Evolutionary conservation across 1,140 invertebrate genomes (phyloP), one percentile per base, ranked within the genome.

Genomic region (Drosophila orosa): DNA sequence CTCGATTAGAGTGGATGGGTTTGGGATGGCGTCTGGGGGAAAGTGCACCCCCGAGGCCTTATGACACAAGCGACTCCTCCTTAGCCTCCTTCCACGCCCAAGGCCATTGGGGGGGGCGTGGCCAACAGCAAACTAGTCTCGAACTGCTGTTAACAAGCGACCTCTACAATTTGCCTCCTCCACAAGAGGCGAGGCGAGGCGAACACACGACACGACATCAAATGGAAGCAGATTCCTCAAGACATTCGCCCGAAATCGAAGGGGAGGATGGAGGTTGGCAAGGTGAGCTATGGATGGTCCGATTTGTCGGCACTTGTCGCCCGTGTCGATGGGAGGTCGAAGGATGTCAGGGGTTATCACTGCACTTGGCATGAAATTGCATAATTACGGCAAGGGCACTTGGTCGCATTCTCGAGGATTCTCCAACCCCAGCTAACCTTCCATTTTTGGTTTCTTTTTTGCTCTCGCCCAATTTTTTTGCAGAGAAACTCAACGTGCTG

Each of bases 401-500:
- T 39, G 47, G 58, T 62, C 39, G 29, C 58, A 63, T 66, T 66
- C 40, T 27, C 4, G 10, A 65, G 25, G 25, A 47, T 54, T 5
- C 31, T 54, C 50, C 12, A 65, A 3, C 31, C 17, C 17, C 17
- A 13, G 10, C n/a, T 84, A 75, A 78, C 58, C 45, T 59, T 42
- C 48, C 54, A 45, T 48, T 63, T 22, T 60, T 8, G 15, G 44
- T 45, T 57, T 62, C 13, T 22, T 22, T 35, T 25, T 12, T 29
- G 6, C 13, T 22, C 17, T 57, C 27, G 22, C 10, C 15, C 13
- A 9, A 24, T 25, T 40, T 59, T 44, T 19, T 78, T 80, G 67
- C 94, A 96, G 95, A 96, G 91, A 94, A 95, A 76, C 93, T 96
- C 17, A 96, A 96, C 91, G 95, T 97, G n/a, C 92, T 98, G 6